Evolutionary conservation across 2,113 vertebrate species (phyloP), one percentile per base, ranked within the genome.

Genomic region (Percopsis transmontana): DNA sequence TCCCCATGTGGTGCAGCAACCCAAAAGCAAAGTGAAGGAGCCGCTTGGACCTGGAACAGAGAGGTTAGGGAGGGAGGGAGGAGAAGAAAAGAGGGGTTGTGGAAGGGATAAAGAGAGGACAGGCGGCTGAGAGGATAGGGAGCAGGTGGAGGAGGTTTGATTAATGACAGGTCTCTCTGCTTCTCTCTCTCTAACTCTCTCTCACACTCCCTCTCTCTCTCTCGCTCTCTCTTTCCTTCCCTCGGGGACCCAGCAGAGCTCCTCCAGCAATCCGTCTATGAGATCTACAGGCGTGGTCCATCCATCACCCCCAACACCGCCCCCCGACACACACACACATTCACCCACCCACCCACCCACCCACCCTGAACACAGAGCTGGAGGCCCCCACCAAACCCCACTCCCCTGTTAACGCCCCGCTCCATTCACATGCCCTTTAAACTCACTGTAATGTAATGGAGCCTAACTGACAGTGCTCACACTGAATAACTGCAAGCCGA

Each of bases 101-200:
- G 66, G 50, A 44, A 69, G 23, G 75, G 56, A 83, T 65, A 72
- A 84, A 85, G 66, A 82, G 70, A 67, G 67, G 69, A 74, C 39
- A 57, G 54, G 64, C 69, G 70, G 76, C 73, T 70, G 72, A 81
- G 79, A 76, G 68, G 66, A 67, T 67, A 76, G 63, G 80, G 73
- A 66, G 79, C 87, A 87, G 87, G 81, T 83, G 85, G 83, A 91
- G 62, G 76, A 76, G 80, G 82, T 83, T 87, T 91, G 90, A 92
- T 89, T 90, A 90, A 92, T 90, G 87, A 77, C 74, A 64, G 83
- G 54, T 74, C 66, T 65, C 68, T 62, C 56, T 62, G 14, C 52
- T 58, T 42, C 66, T 19, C 55, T 21, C 51, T n/a, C 65, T 24
- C 58, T 59, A 55, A 19, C 62, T 68, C 24, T 58, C 56, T 48